Percentiles rank a stretch among this genome's conserved stretches.
These are phyloP conservation scores for Herpetotheres cachinnans DNA, from an alignment of 2,113 vertebrate genomes.

Conservation along the genomic window DNA sequence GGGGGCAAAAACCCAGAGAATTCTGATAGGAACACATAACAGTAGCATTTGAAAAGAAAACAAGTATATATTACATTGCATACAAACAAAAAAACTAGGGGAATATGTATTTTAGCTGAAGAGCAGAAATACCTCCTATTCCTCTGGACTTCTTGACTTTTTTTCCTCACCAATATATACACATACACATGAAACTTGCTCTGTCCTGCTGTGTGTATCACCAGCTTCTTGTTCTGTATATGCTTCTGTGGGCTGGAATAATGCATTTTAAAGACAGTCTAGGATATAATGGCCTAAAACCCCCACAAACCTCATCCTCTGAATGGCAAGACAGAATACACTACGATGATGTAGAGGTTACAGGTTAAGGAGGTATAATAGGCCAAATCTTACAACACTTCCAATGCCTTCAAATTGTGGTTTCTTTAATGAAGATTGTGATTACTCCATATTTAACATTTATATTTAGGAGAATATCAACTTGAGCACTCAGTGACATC, in stretches of 20 bases:
- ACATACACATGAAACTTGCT: neutral
- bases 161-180: neutral
- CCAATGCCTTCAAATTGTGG: neutral
- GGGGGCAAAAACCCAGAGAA: accelerated
- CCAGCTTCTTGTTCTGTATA: neutral
- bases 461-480: neutral
- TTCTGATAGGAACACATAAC: neutral
- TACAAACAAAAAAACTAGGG: neutral
- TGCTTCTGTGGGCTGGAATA: neutral
- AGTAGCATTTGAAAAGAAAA: neutral
- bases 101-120: neutral
- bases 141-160: neutral
- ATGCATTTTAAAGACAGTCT: neutral
- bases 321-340: neutral
- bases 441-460: neutral
- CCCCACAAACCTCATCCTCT: neutral
- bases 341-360: neutral
- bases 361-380: neutral
- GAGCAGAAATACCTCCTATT: neutral
- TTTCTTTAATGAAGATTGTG: neutral
- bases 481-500: neutral
- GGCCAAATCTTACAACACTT: neutral
- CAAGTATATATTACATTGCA: neutral
- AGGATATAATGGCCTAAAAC: neutral
- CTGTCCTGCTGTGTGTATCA: neutral